Conservation (phyloP, 2,797 vertebrate genomes). For the Heterohyrax brucei region DNA sequence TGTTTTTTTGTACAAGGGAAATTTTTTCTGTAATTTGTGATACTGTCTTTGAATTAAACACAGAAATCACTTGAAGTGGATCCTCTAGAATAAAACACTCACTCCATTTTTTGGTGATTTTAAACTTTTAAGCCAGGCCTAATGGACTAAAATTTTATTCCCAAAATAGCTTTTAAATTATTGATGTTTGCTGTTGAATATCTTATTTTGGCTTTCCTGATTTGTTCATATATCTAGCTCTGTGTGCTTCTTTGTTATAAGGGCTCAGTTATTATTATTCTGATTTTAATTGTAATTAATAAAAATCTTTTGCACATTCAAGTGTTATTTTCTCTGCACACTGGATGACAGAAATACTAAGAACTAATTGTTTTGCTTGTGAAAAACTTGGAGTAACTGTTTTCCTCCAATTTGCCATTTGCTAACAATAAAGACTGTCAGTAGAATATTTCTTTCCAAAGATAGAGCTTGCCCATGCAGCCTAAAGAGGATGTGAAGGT, state of each 20-base stretch:
- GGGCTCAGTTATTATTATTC: conserved; percentile 20
- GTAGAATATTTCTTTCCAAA: conserved; percentile 15
- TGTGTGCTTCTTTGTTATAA: conserved; percentile 44
- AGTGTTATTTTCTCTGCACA: conserved; percentile 59
- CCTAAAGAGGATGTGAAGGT: not conserved
- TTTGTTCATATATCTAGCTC: not conserved
- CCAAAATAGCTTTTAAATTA: conserved; percentile 48
- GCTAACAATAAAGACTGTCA: conserved; percentile 48
- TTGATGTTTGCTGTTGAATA: not conserved
- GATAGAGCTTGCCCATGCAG: not conserved
- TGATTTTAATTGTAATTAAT: conserved; percentile 65
- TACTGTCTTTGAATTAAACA: conserved; percentile 55
- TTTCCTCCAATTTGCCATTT: not conserved
- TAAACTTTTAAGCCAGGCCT: conserved; percentile 34
- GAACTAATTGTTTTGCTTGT: conserved; percentile 42
- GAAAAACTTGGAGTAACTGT: conserved; percentile 2
- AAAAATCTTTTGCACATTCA: conserved; percentile 45
- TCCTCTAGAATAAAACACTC: conserved; percentile 7
- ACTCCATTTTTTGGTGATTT: conserved; percentile 22
- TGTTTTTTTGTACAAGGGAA: conserved; percentile 3
- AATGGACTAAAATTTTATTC: conserved; percentile 29
- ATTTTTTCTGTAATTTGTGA: not conserved
- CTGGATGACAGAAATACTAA: conserved; percentile 40
- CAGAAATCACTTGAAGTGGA: conserved; percentile 8
- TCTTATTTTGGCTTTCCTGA: conserved; percentile 43